A percentile compares a stretch with the other conserved stretches of the same genome.
Conservation (phyloP, 2,113 vertebrate genomes). For the Hippocampus mohnikei region DNA sequence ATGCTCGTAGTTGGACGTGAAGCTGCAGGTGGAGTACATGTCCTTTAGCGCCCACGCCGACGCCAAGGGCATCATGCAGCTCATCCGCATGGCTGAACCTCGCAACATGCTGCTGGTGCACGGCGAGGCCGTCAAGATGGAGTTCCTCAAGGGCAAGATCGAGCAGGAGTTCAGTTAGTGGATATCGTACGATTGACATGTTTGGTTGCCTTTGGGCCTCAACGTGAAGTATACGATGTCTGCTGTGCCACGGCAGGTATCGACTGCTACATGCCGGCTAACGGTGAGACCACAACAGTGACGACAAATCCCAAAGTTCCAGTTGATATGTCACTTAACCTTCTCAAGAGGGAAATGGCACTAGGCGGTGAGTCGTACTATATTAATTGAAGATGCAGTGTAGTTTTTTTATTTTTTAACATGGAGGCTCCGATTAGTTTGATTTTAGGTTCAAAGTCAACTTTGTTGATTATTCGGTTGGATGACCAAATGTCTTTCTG, state of each 20-base stretch:
- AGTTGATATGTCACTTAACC: conserved; percentile 87
- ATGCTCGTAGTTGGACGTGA: conserved; percentile 82
- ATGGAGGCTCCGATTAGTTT: too few species aligned
- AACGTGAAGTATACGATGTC: background rate
- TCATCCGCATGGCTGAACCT: conserved; percentile 94
- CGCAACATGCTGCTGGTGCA: conserved; percentile 88
- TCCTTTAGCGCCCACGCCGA: conserved; percentile 96
- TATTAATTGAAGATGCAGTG: background rate
- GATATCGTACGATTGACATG: background rate
- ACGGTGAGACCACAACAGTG: conserved; percentile 84
- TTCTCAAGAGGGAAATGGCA: conserved; percentile 87
- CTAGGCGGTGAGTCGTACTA: conserved; percentile 71
- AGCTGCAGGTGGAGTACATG: conserved; percentile 99
- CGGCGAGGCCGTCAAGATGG: conserved; percentile 94
- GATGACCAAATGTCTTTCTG: background rate
- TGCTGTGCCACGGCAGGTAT: conserved; percentile 69
- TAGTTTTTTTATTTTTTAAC: background rate
- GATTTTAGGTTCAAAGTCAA: too few species aligned
- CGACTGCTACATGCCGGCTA: conserved; percentile 91
- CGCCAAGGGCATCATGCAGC: conserved; percentile 98
- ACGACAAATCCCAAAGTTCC: conserved; percentile 91
- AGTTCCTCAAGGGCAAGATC: conserved; percentile 95
- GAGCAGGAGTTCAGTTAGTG: conserved; percentile 90
- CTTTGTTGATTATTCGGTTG: background rate
- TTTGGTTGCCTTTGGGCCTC: background rate